Conservation (phyloP, 1,140 invertebrate species). For the Drosophila pandora region DNA sequence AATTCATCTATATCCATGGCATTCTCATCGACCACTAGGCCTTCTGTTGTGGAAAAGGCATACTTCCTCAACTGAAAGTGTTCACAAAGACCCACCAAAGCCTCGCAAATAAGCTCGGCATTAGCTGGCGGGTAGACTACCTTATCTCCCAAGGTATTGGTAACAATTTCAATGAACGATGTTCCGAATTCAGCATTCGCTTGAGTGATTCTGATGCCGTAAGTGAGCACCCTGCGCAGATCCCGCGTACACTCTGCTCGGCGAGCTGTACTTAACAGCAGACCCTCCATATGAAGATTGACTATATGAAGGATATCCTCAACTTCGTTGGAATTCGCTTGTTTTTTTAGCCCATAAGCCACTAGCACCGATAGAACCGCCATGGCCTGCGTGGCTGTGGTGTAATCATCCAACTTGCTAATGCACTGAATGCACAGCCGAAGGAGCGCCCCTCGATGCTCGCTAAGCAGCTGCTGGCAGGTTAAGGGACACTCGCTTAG, state of each 20-base stretch:
- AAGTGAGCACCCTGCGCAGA: conserved; percentile 63
- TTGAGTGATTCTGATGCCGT: conserved; percentile 74
- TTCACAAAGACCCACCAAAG: conserved; percentile 77
- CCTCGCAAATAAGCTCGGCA: conserved; percentile 72
- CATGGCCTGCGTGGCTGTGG: conserved; percentile 88
- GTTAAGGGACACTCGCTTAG: conserved; percentile 86
- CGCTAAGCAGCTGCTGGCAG: conserved; percentile 84
- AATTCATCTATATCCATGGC: conserved; percentile 70
- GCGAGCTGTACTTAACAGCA: conserved; percentile 72
- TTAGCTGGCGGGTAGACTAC: conserved; percentile 68
- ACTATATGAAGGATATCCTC: conserved; percentile 76
- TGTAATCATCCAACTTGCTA: conserved; percentile 86
- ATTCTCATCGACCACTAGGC: conserved; percentile 16
- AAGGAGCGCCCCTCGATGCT: conserved; percentile 84
- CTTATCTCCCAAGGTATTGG: conserved; percentile 74
- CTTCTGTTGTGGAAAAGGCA: conserved; percentile 33
- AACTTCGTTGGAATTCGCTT: conserved; percentile 52
- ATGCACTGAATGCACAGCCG: conserved; percentile 85
- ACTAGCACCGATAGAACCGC: conserved; percentile 88
- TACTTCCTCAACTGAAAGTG: conserved; percentile 78
- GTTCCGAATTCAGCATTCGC: conserved; percentile 69
- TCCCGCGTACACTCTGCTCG: conserved; percentile 63
- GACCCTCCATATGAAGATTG: conserved; percentile 80
- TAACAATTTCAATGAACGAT: conserved; percentile 70
- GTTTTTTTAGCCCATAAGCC: conserved; percentile 85